Evolutionary conservation across 2,888 invertebrate species (phyloP), one percentile per base, ranked within the genome.

Genomic region (Brachyopa scutellaris): DNA sequence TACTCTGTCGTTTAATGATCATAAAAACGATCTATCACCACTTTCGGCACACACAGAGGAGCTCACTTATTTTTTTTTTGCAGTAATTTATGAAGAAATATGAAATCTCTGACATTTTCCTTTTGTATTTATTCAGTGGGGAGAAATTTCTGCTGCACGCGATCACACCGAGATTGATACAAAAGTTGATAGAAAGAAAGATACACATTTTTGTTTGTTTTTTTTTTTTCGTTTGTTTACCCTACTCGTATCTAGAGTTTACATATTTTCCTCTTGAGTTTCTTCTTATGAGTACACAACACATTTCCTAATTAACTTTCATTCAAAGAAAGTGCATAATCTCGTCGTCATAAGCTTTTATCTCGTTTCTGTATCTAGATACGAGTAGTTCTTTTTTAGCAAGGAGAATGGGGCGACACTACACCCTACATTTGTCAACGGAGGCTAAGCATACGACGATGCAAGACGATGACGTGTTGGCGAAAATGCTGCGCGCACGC

Each of bases 231-330:
- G n/a, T n/a, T n/a, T n/a, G n/a, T n/a, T n/a, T n/a, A n/a, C n/a
- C n/a, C n/a, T n/a, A n/a, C n/a, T n/a, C n/a, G n/a, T n/a, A n/a
- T n/a, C n/a, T n/a, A n/a, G n/a, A n/a, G n/a, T n/a, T n/a, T n/a
- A n/a, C n/a, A n/a, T 15, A 13, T 61, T 9, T 61, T 62, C 49
- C 8, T 55, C 13, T 61, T 38, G 31, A 33, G 59, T 66, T 51
- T 42, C 36, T 66, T 45, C 66, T 11, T 21, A n/a, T n/a, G n/a
- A n/a, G n/a, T n/a, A n/a, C n/a, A n/a, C n/a, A n/a, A 45, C 13
- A 61, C 45, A 31, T 40, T 66, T 15, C 26, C 61, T 66, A 67
- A 73, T 73, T 67, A 73, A 66, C 66, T 66, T 77, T 66, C 59
- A 42, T 78, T 59, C 40, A 26, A 66, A 33, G 49, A 45, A 40